Evolutionary conservation across 2,113 vertebrate genomes (phyloP).

Genomic region (Columbina picui): DNA sequence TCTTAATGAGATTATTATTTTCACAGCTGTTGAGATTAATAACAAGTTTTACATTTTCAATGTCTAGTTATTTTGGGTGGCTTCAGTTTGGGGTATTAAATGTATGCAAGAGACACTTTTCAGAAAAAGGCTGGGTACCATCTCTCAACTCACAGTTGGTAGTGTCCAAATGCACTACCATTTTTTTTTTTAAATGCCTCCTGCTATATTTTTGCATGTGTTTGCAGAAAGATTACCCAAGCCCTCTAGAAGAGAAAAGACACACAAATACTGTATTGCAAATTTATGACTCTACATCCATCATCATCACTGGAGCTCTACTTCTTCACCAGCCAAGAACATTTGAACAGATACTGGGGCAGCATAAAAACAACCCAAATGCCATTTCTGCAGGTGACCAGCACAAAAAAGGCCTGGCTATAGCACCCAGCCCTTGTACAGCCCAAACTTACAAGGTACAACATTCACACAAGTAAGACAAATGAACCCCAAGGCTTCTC

Average conservation of each 20-base stretch:
- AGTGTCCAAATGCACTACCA: background rate
- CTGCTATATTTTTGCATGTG: background rate
- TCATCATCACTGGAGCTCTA: background rate
- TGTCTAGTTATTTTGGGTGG: background rate
- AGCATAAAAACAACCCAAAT: background rate
- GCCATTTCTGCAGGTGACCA: background rate
- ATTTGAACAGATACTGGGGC: background rate
- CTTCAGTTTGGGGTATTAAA: background rate
- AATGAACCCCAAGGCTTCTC: background rate
- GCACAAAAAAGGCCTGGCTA: background rate
- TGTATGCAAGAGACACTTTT: background rate
- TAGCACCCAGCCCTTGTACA: fast-evolving
- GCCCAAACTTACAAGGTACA: background rate
- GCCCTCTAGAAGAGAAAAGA: background rate
- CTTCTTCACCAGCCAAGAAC: background rate
- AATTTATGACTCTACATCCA: background rate
- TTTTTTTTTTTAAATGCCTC: background rate
- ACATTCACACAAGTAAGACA: background rate
- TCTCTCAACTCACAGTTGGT: background rate
- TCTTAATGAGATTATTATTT: background rate
- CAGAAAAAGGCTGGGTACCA: background rate
- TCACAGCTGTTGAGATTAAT: background rate
- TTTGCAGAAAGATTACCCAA: background rate
- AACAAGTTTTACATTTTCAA: background rate
- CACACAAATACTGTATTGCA: background rate